These are phyloP conservation scores for Zoanthus solanderi DNA, from an alignment of 92 coral and sea anemone genomes.

Conservation along the genomic window DNA sequence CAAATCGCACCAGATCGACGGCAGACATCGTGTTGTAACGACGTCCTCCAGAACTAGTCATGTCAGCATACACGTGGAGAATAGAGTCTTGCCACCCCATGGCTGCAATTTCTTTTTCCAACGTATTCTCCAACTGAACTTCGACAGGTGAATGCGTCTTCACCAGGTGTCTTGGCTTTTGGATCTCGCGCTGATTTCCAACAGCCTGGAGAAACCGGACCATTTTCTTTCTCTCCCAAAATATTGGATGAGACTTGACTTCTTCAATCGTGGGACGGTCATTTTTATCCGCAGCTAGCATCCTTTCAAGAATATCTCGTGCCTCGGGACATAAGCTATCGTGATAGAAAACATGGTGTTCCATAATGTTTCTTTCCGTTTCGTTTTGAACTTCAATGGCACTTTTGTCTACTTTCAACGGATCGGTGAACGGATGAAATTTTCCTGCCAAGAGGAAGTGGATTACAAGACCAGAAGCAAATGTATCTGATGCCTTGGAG, in stretches of 20 bases:
- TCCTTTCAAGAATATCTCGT: constrained; percentile 2
- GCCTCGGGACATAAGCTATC: constrained; percentile 7
- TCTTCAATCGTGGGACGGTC: constrained; percentile 12
- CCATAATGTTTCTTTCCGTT: constrained; percentile 38
- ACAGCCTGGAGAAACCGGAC: constrained; percentile 31
- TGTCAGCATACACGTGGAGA: constrained; percentile 24
- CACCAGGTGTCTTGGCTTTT: constrained; percentile 7
- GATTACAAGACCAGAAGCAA: constrained; percentile 38
- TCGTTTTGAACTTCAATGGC: constrained; percentile 32
- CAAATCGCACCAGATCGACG: constrained; percentile 63
- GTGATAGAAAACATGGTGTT: neutral
- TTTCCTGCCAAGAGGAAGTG: constrained; percentile 29
- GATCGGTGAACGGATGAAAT: constrained; percentile 20
- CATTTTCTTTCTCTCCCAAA: constrained; percentile 37
- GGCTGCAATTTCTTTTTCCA: constrained; percentile 16
- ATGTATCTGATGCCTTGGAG: constrained; percentile 22
- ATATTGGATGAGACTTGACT: neutral
- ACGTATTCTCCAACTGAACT: neutral
- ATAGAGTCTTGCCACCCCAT: constrained; percentile 1
- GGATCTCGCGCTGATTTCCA: constrained; percentile 39
- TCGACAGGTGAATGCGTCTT: neutral
- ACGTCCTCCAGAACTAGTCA: constrained; percentile 20
- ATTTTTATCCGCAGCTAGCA: neutral
- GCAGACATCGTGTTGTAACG: constrained; percentile 52
- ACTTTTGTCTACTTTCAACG: neutral